These are phyloP conservation scores for Tympanoctomys barrerae DNA, from an alignment of 2,797 vertebrate species.

Conservation along the genomic window DNA sequence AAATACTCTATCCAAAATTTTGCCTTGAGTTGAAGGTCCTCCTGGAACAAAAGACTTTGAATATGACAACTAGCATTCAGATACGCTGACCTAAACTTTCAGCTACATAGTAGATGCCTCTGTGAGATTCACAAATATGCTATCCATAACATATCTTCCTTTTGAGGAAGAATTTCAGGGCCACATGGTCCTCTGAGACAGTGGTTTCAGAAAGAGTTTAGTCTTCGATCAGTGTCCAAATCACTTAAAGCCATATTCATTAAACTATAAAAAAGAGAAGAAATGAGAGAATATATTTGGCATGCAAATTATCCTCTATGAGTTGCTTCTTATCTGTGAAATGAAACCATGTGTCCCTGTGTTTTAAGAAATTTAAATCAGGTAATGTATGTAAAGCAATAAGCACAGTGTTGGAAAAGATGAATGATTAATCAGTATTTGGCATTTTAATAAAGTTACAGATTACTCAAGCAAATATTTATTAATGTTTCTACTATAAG, in stretches of 20 bases:
- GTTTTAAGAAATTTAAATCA: not conserved
- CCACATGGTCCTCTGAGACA: not conserved
- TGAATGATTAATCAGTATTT: not conserved
- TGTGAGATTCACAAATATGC: not conserved
- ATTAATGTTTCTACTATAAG: not conserved
- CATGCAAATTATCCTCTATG: not conserved
- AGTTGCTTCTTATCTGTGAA: not conserved
- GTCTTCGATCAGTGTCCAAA: not conserved
- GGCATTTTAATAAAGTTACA: not conserved
- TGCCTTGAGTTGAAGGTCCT: not conserved
- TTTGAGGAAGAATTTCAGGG: not conserved
- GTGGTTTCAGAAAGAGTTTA: not conserved
- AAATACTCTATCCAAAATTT: not conserved
- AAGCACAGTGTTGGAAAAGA: not conserved
- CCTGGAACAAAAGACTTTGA: not conserved
- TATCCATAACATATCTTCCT: not conserved
- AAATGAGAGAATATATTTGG: not conserved
- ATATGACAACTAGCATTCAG: not conserved
- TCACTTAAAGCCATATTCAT: not conserved
- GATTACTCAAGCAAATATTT: slow-evolving; percentile 2
- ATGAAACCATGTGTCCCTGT: not conserved
- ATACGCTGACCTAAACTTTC: not conserved
- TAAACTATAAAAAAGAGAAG: not conserved
- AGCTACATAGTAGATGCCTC: too few relatives aligned
- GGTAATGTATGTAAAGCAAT: not conserved